These are phyloP conservation scores for Drosophila quadrilineata DNA, from an alignment of 1,140 invertebrate species.

Conservation along the genomic window DNA sequence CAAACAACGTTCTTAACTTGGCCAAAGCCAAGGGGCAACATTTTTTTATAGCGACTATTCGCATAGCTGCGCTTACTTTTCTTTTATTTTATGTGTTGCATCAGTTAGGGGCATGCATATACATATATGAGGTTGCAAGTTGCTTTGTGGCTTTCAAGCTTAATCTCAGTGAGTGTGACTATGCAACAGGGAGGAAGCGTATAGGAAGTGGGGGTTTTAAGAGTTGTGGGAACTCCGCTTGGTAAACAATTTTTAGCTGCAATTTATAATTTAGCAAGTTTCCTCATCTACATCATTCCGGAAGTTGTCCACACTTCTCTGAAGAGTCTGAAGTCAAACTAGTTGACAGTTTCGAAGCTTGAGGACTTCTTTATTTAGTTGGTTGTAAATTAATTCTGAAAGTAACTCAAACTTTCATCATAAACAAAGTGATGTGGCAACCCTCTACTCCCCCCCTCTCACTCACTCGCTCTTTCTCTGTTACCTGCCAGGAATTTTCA, in stretches of 20 bases:
- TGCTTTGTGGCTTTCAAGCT: neutral
- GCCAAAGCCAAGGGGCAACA: neutral
- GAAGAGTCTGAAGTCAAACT: no score
- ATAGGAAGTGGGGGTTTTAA: no score
- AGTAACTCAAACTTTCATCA: slow-evolving; percentile 3
- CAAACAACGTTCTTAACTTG: neutral
- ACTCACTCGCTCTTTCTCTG: neutral
- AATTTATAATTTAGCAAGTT: no score
- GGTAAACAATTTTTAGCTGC: no score
- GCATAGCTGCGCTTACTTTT: slow-evolving; percentile 7
- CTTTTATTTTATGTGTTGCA: slow-evolving; percentile 19
- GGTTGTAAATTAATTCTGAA: neutral
- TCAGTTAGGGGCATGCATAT: no score
- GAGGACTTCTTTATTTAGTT: neutral
- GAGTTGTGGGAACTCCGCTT: no score
- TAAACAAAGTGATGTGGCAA: slow-evolving; percentile 1
- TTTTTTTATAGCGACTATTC: neutral
- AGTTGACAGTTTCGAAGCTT: neutral
- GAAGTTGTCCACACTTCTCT: neutral
- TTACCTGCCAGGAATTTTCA: slow-evolving; percentile 17
- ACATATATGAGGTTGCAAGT: no score
- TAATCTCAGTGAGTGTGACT: neutral
- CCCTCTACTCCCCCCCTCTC: neutral
- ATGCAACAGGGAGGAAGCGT: neutral
- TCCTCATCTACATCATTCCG: no score